Percentiles rank a stretch among this genome's conserved stretches.
Evolutionary conservation across 2,888 invertebrate genomes (phyloP).

Genomic region (Drosophila maculinotata): DNA sequence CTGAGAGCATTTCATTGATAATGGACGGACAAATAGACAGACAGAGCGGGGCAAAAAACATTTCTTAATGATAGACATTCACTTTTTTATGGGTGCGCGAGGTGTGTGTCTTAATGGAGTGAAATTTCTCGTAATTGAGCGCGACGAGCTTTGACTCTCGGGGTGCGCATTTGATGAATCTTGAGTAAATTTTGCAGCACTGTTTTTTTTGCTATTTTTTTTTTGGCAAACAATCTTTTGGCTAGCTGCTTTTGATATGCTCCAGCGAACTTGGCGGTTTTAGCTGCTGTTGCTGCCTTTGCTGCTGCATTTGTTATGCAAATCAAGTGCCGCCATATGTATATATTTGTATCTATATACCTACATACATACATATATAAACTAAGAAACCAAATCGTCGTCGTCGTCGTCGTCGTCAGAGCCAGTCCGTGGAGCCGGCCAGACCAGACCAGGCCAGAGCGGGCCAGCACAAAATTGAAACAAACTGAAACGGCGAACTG

Average conservation of each 20-base stretch:
- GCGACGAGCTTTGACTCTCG: slow-evolving; percentile 69
- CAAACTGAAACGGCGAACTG: slow-evolving; percentile 73
- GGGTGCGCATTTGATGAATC: slow-evolving; percentile 74
- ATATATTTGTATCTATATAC: slow-evolving; percentile 32
- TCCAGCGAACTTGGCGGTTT: slow-evolving; percentile 37
- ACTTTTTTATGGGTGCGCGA: slow-evolving; percentile 69
- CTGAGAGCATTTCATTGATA: slow-evolving; percentile 49
- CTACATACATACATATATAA: slow-evolving; percentile 30
- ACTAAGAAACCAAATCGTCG: slow-evolving; percentile 63
- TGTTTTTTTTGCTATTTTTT: slow-evolving; percentile 21
- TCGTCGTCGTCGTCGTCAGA: slow-evolving; percentile 27
- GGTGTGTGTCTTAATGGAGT: slow-evolving; percentile 78
- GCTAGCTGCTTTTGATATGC: slow-evolving; percentile 35
- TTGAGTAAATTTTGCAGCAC: slow-evolving; percentile 48
- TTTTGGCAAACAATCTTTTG: slow-evolving; percentile 41
- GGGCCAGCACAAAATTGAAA: slow-evolving; percentile 65
- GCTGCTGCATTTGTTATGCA: slow-evolving; percentile 76
- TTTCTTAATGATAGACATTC: slow-evolving; percentile 79
- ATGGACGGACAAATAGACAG: slow-evolving; percentile 14
- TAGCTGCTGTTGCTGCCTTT: slow-evolving; percentile 19
- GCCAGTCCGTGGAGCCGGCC: slow-evolving; percentile 53
- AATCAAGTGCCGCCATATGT: slow-evolving; percentile 74
- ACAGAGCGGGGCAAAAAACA: slow-evolving; percentile 16
- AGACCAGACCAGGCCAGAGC: slow-evolving; percentile 47
- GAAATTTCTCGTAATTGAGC: slow-evolving; percentile 76